A percentile compares a stretch with the other conserved stretches of the same genome.
These are phyloP conservation scores for Drosophila suzukii DNA, from an alignment of 1,140 invertebrate genomes.

Conservation along the genomic window DNA sequence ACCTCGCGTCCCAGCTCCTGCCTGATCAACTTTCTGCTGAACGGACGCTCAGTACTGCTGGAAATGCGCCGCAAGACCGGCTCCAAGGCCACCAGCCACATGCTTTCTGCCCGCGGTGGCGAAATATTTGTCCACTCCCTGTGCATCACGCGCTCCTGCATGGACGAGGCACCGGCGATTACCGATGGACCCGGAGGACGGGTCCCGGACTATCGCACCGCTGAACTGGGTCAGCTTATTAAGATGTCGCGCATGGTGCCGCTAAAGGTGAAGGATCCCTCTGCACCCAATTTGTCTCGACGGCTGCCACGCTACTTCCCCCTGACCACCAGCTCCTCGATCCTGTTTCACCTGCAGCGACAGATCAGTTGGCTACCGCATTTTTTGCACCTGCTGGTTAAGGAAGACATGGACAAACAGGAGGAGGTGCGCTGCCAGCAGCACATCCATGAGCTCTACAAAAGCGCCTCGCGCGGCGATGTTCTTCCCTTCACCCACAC, in stretches of 20 bases:
- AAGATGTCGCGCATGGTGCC: conserved; percentile 93
- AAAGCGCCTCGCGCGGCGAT: conserved; percentile 93
- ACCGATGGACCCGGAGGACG: conserved; percentile 96
- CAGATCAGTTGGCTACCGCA: conserved; percentile 94
- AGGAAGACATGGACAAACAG: conserved; percentile 93
- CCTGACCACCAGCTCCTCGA: conserved; percentile 90
- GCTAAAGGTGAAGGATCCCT: conserved; percentile 85
- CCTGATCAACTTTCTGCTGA: conserved; percentile 97
- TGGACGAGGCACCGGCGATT: conserved; percentile 98
- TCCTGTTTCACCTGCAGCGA: conserved; percentile 88
- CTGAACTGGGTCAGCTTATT: conserved; percentile 95
- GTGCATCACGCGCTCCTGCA: conserved; percentile 92
- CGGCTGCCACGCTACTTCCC: conserved; percentile 96
- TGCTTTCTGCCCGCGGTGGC: conserved; percentile 96
- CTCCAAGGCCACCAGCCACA: conserved; percentile 95
- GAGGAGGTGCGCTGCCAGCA: conserved; percentile 95
- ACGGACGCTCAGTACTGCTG: conserved; percentile 96
- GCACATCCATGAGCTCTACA: conserved; percentile 92
- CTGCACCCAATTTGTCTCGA: conserved; percentile 86
- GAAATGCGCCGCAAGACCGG: conserved; percentile 96
- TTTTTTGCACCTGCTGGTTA: conserved; percentile 91
- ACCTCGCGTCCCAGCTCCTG: conserved; percentile 97
- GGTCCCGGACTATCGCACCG: conserved; percentile 95
- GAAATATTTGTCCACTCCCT: conserved; percentile 98
- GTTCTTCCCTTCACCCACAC: conserved; percentile 88